Evolutionary conservation across 2,113 vertebrate species (phyloP).

Genomic region (Isichthys henryi): DNA sequence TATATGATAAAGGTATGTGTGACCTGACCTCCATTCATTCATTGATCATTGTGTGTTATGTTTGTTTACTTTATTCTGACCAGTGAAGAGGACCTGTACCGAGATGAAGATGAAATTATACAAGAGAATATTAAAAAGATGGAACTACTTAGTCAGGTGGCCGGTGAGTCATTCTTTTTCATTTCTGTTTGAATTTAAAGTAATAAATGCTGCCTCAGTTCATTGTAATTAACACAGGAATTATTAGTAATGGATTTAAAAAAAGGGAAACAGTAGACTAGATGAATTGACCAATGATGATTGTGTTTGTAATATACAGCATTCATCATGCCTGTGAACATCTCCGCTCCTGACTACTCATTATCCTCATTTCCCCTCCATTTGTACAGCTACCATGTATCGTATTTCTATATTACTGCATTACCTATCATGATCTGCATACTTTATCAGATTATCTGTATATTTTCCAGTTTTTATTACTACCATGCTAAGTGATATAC

Average conservation of each 20-base stretch:
- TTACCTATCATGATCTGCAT: neutral
- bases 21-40: neutral
- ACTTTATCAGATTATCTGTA: neutral
- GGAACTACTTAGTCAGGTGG: constrained; percentile 27
- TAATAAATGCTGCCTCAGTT: neutral
- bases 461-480: neutral
- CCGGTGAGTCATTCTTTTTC: constrained; percentile 36
- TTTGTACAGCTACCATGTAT: neutral
- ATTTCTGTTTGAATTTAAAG: neutral
- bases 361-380: neutral
- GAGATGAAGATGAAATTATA: constrained; percentile 51
- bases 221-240: neutral
- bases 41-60: neutral
- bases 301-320: neutral
- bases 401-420: neutral
- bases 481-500: neutral
- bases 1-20: neutral
- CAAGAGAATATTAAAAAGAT: constrained; percentile 21
- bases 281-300: neutral
- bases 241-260: neutral
- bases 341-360: neutral
- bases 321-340: neutral
- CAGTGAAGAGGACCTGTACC: constrained; percentile 60
- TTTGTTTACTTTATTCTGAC: neutral
- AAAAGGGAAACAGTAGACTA: neutral